These are phyloP conservation scores for Mionectes olivaceus DNA, from an alignment of 2,797 vertebrate species.

Conservation along the genomic window DNA sequence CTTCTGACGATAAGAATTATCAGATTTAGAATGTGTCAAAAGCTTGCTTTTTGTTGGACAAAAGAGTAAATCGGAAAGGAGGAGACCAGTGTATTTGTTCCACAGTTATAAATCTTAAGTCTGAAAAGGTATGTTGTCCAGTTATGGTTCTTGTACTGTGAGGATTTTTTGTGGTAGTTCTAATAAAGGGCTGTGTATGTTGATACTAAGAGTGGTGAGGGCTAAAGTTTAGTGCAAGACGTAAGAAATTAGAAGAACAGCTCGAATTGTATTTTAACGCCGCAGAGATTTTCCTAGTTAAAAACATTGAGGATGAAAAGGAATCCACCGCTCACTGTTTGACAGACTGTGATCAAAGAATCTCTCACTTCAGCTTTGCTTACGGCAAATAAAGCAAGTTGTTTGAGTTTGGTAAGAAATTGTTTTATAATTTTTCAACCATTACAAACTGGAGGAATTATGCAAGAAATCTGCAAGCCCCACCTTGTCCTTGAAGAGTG, in stretches of 20 bases:
- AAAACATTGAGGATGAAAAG: not conserved
- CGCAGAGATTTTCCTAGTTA: not conserved
- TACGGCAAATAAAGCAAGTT: not conserved
- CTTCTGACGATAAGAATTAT: not conserved
- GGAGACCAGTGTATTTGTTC: not conserved
- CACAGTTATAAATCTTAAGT: not conserved
- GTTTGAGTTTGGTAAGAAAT: not conserved
- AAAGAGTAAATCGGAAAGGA: not conserved
- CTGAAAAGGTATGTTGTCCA: not conserved
- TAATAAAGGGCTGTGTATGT: not conserved
- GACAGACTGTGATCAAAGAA: not conserved
- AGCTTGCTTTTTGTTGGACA: not conserved
- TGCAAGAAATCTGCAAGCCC: not conserved
- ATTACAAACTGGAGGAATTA: not conserved
- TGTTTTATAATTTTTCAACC: not conserved
- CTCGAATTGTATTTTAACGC: not conserved
- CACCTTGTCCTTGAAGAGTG: not conserved
- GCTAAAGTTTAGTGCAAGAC: not conserved
- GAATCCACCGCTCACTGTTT: not conserved
- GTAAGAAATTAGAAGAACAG: not conserved
- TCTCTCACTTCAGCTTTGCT: not conserved
- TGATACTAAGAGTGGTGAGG: not conserved
- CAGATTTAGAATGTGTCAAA: not conserved
- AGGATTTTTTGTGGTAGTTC: not conserved
- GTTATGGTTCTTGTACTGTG: not conserved